A percentile compares a stretch with the other conserved stretches of the same genome.
These are phyloP conservation scores for Ormyrus thymus DNA, from an alignment of 2,888 invertebrate species.

Conservation along the genomic window DNA sequence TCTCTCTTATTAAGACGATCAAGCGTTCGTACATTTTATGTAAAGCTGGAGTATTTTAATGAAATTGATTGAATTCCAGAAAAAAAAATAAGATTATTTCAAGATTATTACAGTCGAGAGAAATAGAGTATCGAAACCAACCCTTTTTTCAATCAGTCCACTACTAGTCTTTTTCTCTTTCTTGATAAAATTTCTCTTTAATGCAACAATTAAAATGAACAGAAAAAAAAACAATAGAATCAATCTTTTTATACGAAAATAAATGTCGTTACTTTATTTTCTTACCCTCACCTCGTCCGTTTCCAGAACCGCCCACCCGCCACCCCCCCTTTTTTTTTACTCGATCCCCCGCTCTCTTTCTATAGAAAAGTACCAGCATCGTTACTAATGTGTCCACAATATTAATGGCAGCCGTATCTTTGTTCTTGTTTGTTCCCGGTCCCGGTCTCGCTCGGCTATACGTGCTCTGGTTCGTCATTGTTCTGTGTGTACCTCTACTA, in stretches of 20 bases:
- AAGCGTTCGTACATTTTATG: conserved; percentile 48
- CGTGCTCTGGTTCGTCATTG: conserved; percentile 76
- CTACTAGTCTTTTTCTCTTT: conserved; percentile 53
- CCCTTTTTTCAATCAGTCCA: conserved; percentile 41
- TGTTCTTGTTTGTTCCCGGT: conserved; percentile 76
- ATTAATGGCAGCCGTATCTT: conserved; percentile 76
- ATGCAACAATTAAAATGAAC: conserved; percentile 33
- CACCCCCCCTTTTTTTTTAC: conserved; percentile 40
- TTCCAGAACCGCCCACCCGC: conserved; percentile 47
- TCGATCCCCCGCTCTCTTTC: conserved; percentile 61
- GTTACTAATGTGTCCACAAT: conserved; percentile 75
- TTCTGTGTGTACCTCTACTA: conserved; percentile 74
- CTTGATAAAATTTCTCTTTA: conserved; percentile 43
- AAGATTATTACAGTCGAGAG: conserved; percentile 24
- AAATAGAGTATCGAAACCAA: conserved; percentile 37
- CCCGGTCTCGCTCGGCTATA: conserved; percentile 75
- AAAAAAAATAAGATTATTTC: no score
- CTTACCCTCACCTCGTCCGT: conserved; percentile 37
- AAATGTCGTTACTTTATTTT: conserved; percentile 57
- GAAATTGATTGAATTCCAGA: conserved; percentile 15
- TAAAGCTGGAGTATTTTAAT: conserved; percentile 35
- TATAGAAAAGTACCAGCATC: conserved; percentile 72
- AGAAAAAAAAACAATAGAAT: conserved; percentile 49
- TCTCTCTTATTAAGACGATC: conserved; percentile 52
- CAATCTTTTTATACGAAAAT: conserved; percentile 57